Conservation (phyloP, 2,113 vertebrate genomes). For the Miniopterus natalensis region DNA sequence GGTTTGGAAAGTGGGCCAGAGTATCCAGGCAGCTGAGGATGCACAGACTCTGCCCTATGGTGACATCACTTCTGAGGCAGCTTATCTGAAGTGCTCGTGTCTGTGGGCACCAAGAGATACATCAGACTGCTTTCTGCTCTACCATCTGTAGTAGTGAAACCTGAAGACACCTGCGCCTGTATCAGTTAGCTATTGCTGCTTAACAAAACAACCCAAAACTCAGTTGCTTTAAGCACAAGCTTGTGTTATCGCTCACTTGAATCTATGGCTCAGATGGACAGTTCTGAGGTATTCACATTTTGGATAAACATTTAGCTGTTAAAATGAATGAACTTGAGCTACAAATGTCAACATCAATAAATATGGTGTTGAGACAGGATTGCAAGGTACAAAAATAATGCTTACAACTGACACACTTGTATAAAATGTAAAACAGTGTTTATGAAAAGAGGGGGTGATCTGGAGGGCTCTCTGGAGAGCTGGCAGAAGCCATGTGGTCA, state of each 20-base stretch:
- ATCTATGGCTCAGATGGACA: neutral
- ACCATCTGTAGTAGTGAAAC: neutral
- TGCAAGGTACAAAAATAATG: neutral
- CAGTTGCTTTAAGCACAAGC: too few species aligned
- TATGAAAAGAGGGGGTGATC: neutral
- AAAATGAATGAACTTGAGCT: neutral
- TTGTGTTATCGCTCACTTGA: neutral
- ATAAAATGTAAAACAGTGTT: neutral
- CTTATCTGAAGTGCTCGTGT: neutral
- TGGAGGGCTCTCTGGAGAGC: neutral
- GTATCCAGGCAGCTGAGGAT: neutral
- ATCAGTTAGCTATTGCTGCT: neutral
- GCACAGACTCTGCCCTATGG: neutral
- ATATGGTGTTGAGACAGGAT: neutral
- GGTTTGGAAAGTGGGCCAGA: neutral
- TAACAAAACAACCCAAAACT: neutral
- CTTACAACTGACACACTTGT: neutral
- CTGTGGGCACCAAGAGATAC: neutral
- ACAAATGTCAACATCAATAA: neutral
- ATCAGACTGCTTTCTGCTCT: neutral
- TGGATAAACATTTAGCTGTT: neutral
- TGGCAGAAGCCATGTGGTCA: neutral
- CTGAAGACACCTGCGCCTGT: neutral
- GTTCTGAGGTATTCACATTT: neutral
- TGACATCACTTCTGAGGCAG: neutral